Base-by-base conservation (phyloP, 2,797 vertebrate species). In the Mus spretus region DNA sequence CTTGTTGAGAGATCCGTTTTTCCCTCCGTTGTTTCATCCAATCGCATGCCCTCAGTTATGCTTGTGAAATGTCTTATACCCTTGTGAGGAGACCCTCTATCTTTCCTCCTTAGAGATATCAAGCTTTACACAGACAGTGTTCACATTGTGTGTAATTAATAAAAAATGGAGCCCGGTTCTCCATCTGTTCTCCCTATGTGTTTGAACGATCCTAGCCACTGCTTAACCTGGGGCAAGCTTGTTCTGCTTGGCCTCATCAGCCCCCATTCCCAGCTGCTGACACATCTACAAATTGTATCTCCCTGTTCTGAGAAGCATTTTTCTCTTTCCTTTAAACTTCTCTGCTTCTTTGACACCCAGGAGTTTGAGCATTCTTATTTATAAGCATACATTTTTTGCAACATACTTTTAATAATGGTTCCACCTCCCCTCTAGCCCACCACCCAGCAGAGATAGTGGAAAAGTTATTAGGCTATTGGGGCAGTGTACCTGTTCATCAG, bases 81-180 rank as follows among this genome's bases (percentile, higher is more conserved):
- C 59, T 55, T 37, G 0, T 67, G 24, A 77, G 26, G 50, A 72
- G 50, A 90, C 2, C 14, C n/a, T 91, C 55, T 3, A 12, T 37
- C 34, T 17, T 82, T 79, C 77, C 86, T 90, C 53, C 81, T 91
- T 6, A 79, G 15, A 92, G 53, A 74, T 31, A 55, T 70, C 28
- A 34, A 10, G 34, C 94, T 34, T 63, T 95, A 55, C 81, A 87
- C 37, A 91, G 26, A 47, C 50, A 67, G 13, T 57, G 10, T 85
- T 28, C 34, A 85, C 20, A 67, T 74, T 92, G n/a, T 63, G 37
- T 74, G 13, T 67, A 92, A 81, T 86, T 89, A 79, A 81, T 86
- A 81, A 84, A 88, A 80, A 72, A 15, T 57, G 53, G 22, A 50
- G 28, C 37, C n/a, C 19, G 7, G 78, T 75, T 65, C 37, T 93